phyloP scores from a whole-genome alignment of 1,140 invertebrate species.

The Ceratosolen fusciceps region DNA sequence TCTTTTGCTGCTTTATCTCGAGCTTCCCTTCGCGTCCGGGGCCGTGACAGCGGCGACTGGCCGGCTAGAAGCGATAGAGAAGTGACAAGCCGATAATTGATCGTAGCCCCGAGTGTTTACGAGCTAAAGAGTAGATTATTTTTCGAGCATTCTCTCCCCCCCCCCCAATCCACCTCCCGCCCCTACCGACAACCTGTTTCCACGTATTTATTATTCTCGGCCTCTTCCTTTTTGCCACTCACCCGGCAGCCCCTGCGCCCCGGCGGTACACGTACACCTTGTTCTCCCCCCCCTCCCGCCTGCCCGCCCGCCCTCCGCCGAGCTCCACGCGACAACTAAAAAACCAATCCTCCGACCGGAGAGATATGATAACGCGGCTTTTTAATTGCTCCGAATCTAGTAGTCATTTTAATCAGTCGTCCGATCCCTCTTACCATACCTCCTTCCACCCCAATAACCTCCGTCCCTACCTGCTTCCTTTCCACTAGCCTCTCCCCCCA shows the following conservation, averaged over 20 bases:
- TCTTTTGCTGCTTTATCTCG: conserved; percentile 17
- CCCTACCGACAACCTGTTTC: conserved; percentile 6
- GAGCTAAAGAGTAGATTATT: conserved; percentile 30
- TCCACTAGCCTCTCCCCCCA: no score
- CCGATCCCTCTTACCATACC: no score
- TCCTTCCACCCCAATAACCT: no score
- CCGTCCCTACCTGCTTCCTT: no score
- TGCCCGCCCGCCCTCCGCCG: neutral
- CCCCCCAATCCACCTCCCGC: neutral
- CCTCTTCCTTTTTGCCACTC: neutral
- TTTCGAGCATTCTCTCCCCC: neutral
- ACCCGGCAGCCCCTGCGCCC: neutral
- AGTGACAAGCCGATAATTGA: conserved; percentile 43
- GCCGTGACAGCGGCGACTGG: conserved; percentile 3
- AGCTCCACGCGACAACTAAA: neutral
- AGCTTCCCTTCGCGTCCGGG: neutral
- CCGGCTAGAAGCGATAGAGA: conserved; percentile 24
- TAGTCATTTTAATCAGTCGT: no score
- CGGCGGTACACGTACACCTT: neutral
- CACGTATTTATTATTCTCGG: conserved; percentile 1
- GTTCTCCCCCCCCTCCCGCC: neutral
- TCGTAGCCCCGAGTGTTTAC: conserved; percentile 34
- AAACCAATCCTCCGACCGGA: neutral
- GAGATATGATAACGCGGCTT: neutral
- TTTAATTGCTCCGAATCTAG: neutral